Evolutionary conservation across 2,888 invertebrate species (phyloP).

Genomic region (Neoscelio sp.): DNA sequence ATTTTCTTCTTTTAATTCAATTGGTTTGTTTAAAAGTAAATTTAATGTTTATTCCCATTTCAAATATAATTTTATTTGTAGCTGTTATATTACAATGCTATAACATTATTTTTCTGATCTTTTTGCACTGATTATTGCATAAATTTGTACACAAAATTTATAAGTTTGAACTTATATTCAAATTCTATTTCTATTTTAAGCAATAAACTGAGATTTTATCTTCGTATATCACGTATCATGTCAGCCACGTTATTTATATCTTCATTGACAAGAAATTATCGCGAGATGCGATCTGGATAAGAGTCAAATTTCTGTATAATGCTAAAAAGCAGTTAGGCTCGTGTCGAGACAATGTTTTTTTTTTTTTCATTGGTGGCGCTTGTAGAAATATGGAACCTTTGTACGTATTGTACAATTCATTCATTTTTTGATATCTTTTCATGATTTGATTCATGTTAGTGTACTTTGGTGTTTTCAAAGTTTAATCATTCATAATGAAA

Average conservation of each 20-base stretch:
- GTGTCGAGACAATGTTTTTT: constrained; percentile 20
- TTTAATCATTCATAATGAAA: too few species aligned
- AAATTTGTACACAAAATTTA: constrained; percentile 20
- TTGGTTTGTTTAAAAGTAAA: too few species aligned
- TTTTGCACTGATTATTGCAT: constrained; percentile 5
- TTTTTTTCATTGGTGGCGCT: constrained; percentile 20
- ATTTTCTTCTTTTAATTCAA: too few species aligned
- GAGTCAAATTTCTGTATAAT: constrained; percentile 31
- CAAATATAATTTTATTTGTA: too few species aligned
- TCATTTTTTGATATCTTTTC: constrained; percentile 14
- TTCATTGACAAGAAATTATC: constrained; percentile 40
- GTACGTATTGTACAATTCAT: constrained; percentile 10
- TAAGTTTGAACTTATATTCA: constrained; percentile 16
- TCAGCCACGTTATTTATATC: constrained; percentile 33
- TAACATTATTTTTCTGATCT: constrained; percentile 6
- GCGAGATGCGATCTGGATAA: constrained; percentile 25
- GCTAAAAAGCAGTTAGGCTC: constrained; percentile 32
- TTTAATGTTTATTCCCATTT: too few species aligned
- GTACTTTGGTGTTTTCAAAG: neutral
- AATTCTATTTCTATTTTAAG: constrained; percentile 15
- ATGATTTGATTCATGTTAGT: constrained; percentile 24
- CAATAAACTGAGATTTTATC: constrained; percentile 35
- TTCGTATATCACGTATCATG: constrained; percentile 31
- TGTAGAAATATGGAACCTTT: constrained; percentile 11
- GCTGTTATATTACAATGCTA: too few species aligned